phyloP scores from a whole-genome alignment of 2,797 vertebrate genomes.

The Pangasius sanitwongsei region DNA sequence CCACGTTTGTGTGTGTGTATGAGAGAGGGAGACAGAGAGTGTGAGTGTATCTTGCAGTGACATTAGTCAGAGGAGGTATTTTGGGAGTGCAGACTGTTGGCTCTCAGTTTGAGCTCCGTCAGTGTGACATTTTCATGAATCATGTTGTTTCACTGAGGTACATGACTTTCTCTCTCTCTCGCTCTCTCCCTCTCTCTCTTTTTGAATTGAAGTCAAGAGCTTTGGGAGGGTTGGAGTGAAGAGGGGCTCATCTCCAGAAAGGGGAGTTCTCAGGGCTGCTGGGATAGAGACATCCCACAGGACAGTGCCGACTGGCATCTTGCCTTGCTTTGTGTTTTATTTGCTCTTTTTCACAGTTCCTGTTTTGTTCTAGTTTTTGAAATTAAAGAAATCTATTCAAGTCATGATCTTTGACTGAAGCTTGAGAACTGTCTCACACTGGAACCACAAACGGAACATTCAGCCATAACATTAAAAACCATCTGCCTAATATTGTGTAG shows the following conservation, averaged over 20 bases:
- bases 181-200: constrained; percentile 44
- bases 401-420: background rate
- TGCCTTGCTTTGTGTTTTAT: constrained; percentile 6
- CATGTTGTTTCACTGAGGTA: constrained; percentile 74
- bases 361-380: too few relatives aligned
- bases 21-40: constrained; percentile 19
- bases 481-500: too few relatives aligned
- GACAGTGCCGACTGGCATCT: constrained; percentile 7
- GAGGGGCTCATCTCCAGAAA: background rate
- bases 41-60: constrained; percentile 58
- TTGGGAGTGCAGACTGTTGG: constrained; percentile 68
- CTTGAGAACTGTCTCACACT: background rate
- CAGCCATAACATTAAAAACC: too few relatives aligned
- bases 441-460: background rate
- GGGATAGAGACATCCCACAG: background rate
- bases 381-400: background rate
- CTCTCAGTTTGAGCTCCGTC: constrained; percentile 68
- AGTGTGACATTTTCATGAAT: constrained; percentile 72
- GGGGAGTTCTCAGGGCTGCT: background rate
- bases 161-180: constrained; percentile 49
- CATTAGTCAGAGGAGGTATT: constrained; percentile 72
- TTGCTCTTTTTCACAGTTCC: background rate
- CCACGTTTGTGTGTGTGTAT: constrained; percentile 38
- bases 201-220: background rate
- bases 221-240: background rate